phyloP scores from a whole-genome alignment of 2,888 invertebrate genomes.

The Lissocephala sabroskyi region DNA sequence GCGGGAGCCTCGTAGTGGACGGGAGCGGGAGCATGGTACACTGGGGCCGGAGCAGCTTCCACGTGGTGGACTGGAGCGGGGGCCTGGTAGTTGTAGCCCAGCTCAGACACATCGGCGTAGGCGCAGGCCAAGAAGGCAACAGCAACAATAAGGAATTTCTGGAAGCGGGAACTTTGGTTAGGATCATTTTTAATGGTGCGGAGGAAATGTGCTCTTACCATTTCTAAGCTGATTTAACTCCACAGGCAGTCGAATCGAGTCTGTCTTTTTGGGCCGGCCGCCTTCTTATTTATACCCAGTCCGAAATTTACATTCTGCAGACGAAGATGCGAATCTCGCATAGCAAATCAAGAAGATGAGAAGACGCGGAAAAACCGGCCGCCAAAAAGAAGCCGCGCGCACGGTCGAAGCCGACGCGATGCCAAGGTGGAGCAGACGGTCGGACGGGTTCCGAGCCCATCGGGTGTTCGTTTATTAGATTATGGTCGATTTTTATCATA shows the following conservation, averaged over 20 bases:
- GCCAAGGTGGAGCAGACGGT: background rate
- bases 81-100: conserved; percentile 45
- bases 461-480: too few species aligned
- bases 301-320: background rate
- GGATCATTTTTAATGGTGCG: background rate
- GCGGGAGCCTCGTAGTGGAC: conserved; percentile 15
- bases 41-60: conserved; percentile 21
- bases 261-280: conserved; percentile 28
- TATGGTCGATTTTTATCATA: too few species aligned
- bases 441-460: too few species aligned
- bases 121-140: conserved; percentile 55
- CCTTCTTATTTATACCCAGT: conserved; percentile 36
- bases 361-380: background rate
- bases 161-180: background rate
- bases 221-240: conserved; percentile 32
- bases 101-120: conserved; percentile 60
- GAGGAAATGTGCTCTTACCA: conserved; percentile 29
- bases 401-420: background rate
- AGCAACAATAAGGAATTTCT: conserved; percentile 61
- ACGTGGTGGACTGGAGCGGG: conserved; percentile 22
- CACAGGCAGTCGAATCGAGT: conserved; percentile 44
- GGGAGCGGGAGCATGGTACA: conserved; percentile 12
- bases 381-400: background rate
- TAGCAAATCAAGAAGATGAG: too few species aligned
- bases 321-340: too few species aligned